phyloP scores from a whole-genome alignment of 2,797 vertebrate species.

The Urosaurus nigricauda region DNA sequence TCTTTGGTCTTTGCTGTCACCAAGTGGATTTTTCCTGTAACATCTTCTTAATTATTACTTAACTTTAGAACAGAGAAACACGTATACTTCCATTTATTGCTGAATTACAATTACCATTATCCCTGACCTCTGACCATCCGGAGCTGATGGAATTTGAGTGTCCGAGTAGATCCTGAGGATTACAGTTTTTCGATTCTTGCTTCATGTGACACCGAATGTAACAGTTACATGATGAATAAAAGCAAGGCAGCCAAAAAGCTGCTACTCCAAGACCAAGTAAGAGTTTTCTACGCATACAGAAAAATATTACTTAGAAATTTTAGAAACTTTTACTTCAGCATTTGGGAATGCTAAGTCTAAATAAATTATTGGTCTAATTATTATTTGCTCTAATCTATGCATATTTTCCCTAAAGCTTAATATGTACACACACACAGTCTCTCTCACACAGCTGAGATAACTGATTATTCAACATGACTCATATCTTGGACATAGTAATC shows the following conservation, averaged over 20 bases:
- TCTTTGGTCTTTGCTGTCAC: conserved; percentile 17
- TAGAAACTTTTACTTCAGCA: too few relatives aligned
- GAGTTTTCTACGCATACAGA: too few relatives aligned
- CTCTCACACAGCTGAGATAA: too few relatives aligned
- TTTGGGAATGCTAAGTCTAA: too few relatives aligned
- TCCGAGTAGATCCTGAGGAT: neutral
- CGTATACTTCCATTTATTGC: neutral
- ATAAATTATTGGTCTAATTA: too few relatives aligned
- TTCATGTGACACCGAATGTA: neutral
- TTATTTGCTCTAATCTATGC: too few relatives aligned
- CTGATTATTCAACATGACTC: too few relatives aligned
- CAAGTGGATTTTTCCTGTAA: conserved; percentile 21
- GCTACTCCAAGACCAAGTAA: too few relatives aligned
- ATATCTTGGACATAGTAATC: too few relatives aligned
- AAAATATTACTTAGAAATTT: too few relatives aligned
- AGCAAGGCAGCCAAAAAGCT: neutral
- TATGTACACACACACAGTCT: too few relatives aligned
- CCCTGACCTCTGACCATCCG: neutral
- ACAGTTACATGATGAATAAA: neutral
- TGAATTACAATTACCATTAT: neutral
- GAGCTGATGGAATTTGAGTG: neutral
- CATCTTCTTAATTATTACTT: neutral
- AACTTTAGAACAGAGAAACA: neutral
- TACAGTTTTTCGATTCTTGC: neutral
- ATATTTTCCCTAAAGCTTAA: too few relatives aligned